phyloP scores from a whole-genome alignment of 2,888 invertebrate genomes.

The Fissipunctia ypsillon region DNA sequence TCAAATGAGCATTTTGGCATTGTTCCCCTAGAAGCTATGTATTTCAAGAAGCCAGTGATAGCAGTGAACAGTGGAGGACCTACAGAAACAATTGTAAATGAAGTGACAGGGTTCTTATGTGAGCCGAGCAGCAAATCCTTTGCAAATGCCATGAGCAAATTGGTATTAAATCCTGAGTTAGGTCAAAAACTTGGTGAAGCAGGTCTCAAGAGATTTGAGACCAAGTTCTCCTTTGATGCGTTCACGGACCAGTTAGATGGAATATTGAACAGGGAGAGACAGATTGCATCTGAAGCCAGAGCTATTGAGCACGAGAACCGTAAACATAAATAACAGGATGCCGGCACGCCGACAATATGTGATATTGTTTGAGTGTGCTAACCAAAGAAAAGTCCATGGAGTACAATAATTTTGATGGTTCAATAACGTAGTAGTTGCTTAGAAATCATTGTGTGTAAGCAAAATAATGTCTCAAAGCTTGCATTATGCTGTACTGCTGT shows the following conservation, averaged over 20 bases:
- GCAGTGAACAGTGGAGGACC: conserved; percentile 99
- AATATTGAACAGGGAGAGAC: conserved; percentile 85
- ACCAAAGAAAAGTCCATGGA: conserved; percentile 64
- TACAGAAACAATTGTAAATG: conserved; percentile 96
- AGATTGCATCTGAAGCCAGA: conserved; percentile 84
- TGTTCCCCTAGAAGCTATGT: conserved; percentile 99
- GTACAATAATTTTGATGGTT: conserved; percentile 26
- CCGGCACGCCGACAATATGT: conserved; percentile 85
- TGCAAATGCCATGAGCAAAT: conserved; percentile 93
- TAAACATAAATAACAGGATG: conserved; percentile 85
- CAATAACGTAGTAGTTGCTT: conserved; percentile 8
- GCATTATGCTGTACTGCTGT: not conserved
- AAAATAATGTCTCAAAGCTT: conserved; percentile 39
- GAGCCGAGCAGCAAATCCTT: conserved; percentile 93
- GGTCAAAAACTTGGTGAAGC: conserved; percentile 93
- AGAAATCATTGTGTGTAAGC: conserved; percentile 9
- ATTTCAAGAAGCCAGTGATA: conserved; percentile 97
- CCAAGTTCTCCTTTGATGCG: conserved; percentile 95
- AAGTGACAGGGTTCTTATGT: conserved; percentile 95
- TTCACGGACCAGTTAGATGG: conserved; percentile 93
- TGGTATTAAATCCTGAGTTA: conserved; percentile 91
- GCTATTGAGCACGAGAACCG: conserved; percentile 84
- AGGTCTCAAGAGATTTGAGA: conserved; percentile 94
- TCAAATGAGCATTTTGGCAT: conserved; percentile 99
- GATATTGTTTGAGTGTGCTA: conserved; percentile 87